Evolutionary conservation across 2,113 vertebrate genomes (phyloP).

Genomic region (Pimephales promelas): DNA sequence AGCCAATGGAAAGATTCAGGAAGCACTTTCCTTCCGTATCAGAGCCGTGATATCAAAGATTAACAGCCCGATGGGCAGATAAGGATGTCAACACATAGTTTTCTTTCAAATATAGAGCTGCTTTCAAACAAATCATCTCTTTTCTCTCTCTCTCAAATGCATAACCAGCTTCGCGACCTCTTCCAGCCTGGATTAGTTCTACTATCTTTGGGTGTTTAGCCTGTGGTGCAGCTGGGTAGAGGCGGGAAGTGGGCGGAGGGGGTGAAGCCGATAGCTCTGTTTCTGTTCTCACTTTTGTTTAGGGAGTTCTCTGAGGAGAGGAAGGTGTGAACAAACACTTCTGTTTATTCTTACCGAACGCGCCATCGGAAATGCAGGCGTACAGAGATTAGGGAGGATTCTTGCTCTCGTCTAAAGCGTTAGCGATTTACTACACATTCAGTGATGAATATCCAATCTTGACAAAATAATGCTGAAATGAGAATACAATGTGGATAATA

Average conservation of each 20-base stretch:
- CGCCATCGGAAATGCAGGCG: constrained; percentile 25
- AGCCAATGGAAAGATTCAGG: not conserved
- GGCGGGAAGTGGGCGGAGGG: not conserved
- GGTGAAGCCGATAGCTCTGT: constrained; percentile 26
- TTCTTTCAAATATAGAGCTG: constrained; percentile 53
- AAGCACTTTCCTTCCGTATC: not conserved
- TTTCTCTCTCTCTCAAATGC: constrained; percentile 61
- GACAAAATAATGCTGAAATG: constrained; percentile 22
- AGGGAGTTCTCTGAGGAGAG: constrained; percentile 16
- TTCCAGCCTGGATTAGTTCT: constrained; percentile 67
- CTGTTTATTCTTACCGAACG: constrained; percentile 16
- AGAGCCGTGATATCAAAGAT: constrained; percentile 5
- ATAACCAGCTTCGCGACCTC: constrained; percentile 37
- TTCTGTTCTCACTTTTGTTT: constrained; percentile 41
- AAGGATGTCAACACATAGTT: constrained; percentile 19
- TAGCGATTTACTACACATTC: constrained; percentile 26
- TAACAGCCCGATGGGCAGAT: not conserved
- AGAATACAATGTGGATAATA: not conserved
- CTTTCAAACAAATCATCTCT: constrained; percentile 63
- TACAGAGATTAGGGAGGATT: constrained; percentile 26
- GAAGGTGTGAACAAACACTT: constrained; percentile 5
- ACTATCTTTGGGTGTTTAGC: constrained; percentile 59
- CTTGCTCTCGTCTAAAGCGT: constrained; percentile 27
- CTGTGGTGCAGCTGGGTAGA: not conserved
- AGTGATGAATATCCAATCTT: constrained; percentile 13